These are phyloP conservation scores for Holcopasites calliopsidis DNA, from an alignment of 1,140 invertebrate species.

Conservation along the genomic window DNA sequence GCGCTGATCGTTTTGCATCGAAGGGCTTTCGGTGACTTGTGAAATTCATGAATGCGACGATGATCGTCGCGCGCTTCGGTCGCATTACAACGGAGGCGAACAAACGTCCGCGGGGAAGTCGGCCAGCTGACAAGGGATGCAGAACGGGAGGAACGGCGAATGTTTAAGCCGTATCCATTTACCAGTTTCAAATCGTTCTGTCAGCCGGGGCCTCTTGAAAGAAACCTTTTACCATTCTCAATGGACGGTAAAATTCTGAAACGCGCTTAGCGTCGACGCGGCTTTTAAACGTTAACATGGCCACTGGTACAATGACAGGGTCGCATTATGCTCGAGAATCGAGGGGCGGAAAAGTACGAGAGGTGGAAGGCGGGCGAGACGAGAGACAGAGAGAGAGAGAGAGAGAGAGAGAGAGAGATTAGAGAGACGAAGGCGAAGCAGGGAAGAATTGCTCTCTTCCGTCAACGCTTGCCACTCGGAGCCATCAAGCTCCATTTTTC, in stretches of 20 bases:
- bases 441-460: slow-evolving; percentile 44
- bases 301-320: slow-evolving; percentile 60
- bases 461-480: slow-evolving; percentile 39
- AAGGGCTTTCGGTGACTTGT: neutral
- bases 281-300: slow-evolving; percentile 73
- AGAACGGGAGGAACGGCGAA: slow-evolving; percentile 28
- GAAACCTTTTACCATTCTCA: slow-evolving; percentile 73
- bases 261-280: slow-evolving; percentile 63
- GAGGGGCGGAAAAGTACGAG: slow-evolving; percentile 39
- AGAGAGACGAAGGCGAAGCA: slow-evolving; percentile 28
- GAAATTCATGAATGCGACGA: slow-evolving; percentile 14
- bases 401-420: slow-evolving; percentile 13
- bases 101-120: slow-evolving; percentile 44
- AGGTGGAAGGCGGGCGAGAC: neutral
- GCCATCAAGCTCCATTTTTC: slow-evolving; percentile 47
- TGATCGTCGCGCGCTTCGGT: neutral
- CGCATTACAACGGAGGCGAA: slow-evolving; percentile 34
- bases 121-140: slow-evolving; percentile 9
- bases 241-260: slow-evolving; percentile 72
- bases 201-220: slow-evolving; percentile 65
- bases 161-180: slow-evolving; percentile 69
- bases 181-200: slow-evolving; percentile 73
- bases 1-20: neutral
- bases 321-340: slow-evolving; percentile 68
- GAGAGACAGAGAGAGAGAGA: neutral